Evolutionary conservation across 2,888 invertebrate genomes (phyloP), one percentile per base, ranked within the genome.

Genomic region (Diarsia mendica): DNA sequence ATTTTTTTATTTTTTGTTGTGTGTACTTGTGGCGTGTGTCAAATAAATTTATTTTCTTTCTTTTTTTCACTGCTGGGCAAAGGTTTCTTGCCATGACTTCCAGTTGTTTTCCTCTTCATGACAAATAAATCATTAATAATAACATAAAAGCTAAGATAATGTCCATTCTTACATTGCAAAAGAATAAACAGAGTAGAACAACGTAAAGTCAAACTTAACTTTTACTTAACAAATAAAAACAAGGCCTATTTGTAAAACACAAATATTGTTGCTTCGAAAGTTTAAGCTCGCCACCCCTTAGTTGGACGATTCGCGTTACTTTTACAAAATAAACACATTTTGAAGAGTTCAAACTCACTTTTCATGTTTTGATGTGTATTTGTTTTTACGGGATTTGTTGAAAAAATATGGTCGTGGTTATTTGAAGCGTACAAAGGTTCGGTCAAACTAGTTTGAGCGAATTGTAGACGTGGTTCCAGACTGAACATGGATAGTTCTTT

Each of bases 221-320:
- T 85, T 58, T 63, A 63, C 72, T 51, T 60, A 68, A n/a, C 74
- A 75, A 84, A 82, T 78, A 84, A 82, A 83, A 86, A 83, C 73
- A 80, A 70, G 28, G 51, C 51, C 67, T 58, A 74, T 83, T 80
- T 81, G 80, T 20, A 23, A 63, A 84, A 82, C 83, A 85, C 77
- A 84, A 85, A 85, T 84, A 84, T 84, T 87, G 74, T 85, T 87
- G 72, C 77, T 85, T 33, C 39, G 11, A 67, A 78, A 86, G 77
- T 87, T 85, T 39, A 75, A 80, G 74, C 76, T 67, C 71, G 55
- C 39, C 58, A 70, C 23, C 68, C 53, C 63, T 76, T 18, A 39
- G 20, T 66, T 64, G 70, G 78, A 67, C 82, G 66, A 39, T 82
- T 84, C 20, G 58, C 49, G 60, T 82, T 75, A 79, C 81, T 81